Base-by-base conservation (phyloP, 2,797 vertebrate species). In the Gymnopithys bicolor region DNA sequence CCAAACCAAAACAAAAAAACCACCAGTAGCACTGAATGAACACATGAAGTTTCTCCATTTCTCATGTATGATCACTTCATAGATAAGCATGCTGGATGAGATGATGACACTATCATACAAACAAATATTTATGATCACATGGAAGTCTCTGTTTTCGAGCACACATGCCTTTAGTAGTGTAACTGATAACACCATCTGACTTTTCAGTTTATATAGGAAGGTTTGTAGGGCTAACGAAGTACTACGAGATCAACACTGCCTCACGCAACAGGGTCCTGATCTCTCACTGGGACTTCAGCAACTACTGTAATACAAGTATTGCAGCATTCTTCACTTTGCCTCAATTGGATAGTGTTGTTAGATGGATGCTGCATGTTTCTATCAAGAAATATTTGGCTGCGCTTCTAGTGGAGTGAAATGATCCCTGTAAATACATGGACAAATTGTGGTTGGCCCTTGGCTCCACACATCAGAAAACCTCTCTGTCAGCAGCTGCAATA, bases 361-460 rank as follows among this genome's bases (percentile, higher is more conserved):
- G 89, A 97, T 87, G 83, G 89, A 96, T 64, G 91, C 93, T 93
- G 85, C 77, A 90, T 89, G 93, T 74, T 96, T 95, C 89, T 96
- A 95, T 96, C 95, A 94, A 87, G 93, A 94, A 91, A 73, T 93
- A 95, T 46, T 94, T 96, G 94, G 95, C 94, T 8, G 10, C 0
- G 0, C 68, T 93, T 95, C 94, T 56, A 70, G 74, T 74, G 71
- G 67, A 95, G 87, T 90, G 91, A 96, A 97, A 96, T 87, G 95
- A 97, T 94, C 95, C 91, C 85, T 94, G 67, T 74, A 97, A 97
- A 97, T 93, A 96, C 85, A 96, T 11, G 90, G 93, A 95, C 95
- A 94, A 95, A 94, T 87, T 97, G 89, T 94, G 94, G 94, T 70
- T 91, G 94, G 93, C 87, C 87, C 81, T 82, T 96, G 89, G 91